Evolutionary conservation across 2,888 invertebrate species (phyloP).

Genomic region (Brachyopa scutellaris): DNA sequence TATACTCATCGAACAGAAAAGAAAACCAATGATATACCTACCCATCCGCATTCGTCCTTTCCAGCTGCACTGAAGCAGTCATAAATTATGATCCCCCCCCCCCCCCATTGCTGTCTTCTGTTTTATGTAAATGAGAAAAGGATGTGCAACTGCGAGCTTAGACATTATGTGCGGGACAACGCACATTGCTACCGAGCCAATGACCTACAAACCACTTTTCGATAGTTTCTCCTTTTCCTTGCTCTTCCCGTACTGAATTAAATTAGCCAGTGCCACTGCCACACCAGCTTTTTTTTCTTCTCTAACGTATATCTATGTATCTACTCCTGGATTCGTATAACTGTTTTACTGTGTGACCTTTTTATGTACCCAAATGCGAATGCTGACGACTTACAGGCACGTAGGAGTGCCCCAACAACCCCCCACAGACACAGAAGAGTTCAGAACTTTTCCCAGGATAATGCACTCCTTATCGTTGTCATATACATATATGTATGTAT

Average conservation of each 20-base stretch:
- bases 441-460: conserved; percentile 25
- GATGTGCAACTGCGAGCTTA: conserved; percentile 31
- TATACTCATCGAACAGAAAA: too few species aligned
- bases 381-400: conserved; percentile 42
- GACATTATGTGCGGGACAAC: conserved; percentile 43
- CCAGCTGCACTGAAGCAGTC: conserved; percentile 31
- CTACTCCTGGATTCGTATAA: neutral
- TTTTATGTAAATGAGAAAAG: conserved; percentile 53
- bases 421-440: conserved; percentile 18
- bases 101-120: neutral
- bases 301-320: neutral
- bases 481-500: too few species aligned
- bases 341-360: too few species aligned
- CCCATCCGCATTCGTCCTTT: conserved; percentile 27
- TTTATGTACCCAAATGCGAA: too few species aligned
- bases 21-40: neutral
- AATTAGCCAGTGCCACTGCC: conserved; percentile 41
- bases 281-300: too few species aligned
- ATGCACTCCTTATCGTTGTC: too few species aligned
- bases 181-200: conserved; percentile 57
- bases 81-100: conserved; percentile 60
- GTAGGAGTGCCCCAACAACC: conserved; percentile 39
- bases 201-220: conserved; percentile 69
- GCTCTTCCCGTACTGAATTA: conserved; percentile 34
- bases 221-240: conserved; percentile 26